These are phyloP conservation scores for Oreochromis mossambicus DNA, from an alignment of 2,797 vertebrate species.

Conservation along the genomic window DNA sequence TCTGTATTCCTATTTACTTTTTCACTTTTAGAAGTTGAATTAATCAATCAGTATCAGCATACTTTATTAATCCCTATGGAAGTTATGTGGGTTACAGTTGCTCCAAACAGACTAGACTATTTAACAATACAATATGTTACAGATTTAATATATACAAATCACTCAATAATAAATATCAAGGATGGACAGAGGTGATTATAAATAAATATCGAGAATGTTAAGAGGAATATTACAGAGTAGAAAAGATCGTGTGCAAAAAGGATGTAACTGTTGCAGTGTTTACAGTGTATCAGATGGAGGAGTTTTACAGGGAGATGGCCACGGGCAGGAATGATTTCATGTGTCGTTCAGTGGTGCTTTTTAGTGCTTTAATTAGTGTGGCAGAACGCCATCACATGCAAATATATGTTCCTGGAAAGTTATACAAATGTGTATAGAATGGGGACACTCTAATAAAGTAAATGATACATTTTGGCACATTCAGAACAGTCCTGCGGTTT, in stretches of 20 bases:
- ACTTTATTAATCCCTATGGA: not conserved
- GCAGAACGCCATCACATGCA: not conserved
- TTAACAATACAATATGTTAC: not conserved
- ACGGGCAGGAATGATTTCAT: not conserved
- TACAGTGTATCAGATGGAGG: too few species aligned
- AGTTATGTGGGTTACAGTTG: not conserved
- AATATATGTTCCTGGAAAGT: not conserved
- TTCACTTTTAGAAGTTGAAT: not conserved
- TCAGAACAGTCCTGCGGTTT: not conserved
- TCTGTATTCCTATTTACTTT: not conserved
- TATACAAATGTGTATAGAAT: not conserved
- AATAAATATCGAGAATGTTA: not conserved
- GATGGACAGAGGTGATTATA: not conserved
- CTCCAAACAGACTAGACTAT: not conserved
- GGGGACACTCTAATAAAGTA: not conserved
- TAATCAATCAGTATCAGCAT: not conserved
- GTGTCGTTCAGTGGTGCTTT: fast-evolving
- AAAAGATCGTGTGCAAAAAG: not conserved
- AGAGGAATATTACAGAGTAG: not conserved
- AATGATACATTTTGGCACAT: not conserved
- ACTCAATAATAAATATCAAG: not conserved
- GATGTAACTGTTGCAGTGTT: not conserved
- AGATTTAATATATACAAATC: not conserved
- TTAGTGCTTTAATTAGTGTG: not conserved
- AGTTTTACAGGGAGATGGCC: not conserved